Evolutionary conservation across 1,140 invertebrate genomes (phyloP), one percentile per base, ranked within the genome.

Genomic region (Danaus plexippus): DNA sequence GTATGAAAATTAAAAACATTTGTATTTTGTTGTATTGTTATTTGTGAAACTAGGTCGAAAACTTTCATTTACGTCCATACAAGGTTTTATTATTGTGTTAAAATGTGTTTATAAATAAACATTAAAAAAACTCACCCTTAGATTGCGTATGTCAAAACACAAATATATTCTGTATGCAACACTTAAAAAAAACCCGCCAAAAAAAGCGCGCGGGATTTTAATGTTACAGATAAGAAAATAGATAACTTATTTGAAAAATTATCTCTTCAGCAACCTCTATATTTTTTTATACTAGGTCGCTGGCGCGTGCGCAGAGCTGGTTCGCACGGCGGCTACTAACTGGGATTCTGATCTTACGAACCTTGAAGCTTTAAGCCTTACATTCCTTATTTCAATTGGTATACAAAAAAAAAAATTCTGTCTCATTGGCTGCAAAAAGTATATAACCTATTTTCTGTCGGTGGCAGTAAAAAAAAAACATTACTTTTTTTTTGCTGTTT

Each of bases 181-280:
- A 75, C 76, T 32, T 32, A 67, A 70, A 69, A 67, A 66, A 72
- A 73, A 69, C 56, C 67, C 75, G 75, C 75, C 75, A 69, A 76
- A 71, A 64, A 60, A 55, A 54, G 64, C 69, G 77, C 79, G 75
- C 74, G 71, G 62, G 71, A 72, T 73, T 79, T 50, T 75, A 76
- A 75, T 67, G 48, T 55, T 55, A 57, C 62, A 32, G 62, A 65
- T 43, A 67, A 54, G 59, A 63, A 52, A 61, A 58, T 54, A 54
- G 65, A 67, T 57, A 54, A 59, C 50, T 52, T 8, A 43, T 7
- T 69, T 63, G 59, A 75, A 61, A 62, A 54, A 64, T 69, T 61
- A 61, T 64, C 44, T 72, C 47, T 66, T 58, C 43, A 49, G 67
- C 77, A 77, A 74, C 80, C 80, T 77, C 74, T 82, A 73, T 75